Evolutionary conservation across 2,113 vertebrate genomes (phyloP).

Genomic region (Galeopterus variegatus): DNA sequence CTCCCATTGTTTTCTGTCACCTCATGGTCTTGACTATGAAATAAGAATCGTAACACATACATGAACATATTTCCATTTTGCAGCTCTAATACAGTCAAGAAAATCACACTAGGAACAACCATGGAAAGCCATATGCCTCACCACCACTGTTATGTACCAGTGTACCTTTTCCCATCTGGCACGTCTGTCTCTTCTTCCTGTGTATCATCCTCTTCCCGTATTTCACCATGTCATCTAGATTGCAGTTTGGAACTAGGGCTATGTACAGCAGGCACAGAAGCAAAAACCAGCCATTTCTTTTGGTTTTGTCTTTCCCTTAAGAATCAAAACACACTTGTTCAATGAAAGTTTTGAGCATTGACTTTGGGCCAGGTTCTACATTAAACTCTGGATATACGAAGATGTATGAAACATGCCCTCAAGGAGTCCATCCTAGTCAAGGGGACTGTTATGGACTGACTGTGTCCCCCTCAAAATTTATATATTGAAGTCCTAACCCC

Average conservation of each 20-base stretch:
- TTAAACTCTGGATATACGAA: not conserved
- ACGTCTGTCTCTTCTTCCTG: not conserved
- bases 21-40: not conserved
- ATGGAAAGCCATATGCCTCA: slow-evolving; percentile 8
- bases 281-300: not conserved
- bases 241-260: not conserved
- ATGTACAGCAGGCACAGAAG: not conserved
- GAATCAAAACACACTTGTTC: not conserved
- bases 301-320: not conserved
- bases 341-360: not conserved
- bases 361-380: not conserved
- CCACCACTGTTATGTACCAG: not conserved
- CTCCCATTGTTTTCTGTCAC: slow-evolving; percentile 51
- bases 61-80: not conserved
- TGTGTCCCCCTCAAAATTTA: not conserved
- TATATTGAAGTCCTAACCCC: not conserved
- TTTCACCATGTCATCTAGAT: not conserved
- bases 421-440: not conserved
- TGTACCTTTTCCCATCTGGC: slow-evolving; percentile 57
- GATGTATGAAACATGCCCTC: not conserved
- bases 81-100: not conserved
- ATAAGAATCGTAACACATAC: not conserved
- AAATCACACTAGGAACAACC: not conserved
- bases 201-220: not conserved
- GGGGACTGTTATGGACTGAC: not conserved